These are phyloP conservation scores for Acleris holmiana DNA, from an alignment of 2,888 invertebrate genomes.

Conservation along the genomic window DNA sequence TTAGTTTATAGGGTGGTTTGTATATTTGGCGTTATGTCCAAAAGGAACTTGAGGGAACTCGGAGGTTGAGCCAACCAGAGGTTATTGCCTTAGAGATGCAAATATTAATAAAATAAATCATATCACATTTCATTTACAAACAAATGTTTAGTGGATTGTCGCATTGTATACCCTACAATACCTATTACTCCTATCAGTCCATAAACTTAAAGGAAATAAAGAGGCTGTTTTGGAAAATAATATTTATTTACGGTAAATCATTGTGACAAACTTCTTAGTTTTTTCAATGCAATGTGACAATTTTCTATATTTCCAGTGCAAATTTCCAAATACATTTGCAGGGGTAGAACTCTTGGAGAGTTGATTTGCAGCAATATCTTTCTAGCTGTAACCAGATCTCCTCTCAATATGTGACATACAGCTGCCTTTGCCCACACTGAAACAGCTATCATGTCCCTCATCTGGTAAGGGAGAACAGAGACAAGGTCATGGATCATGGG, in stretches of 20 bases:
- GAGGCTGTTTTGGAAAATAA: neutral
- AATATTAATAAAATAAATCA: no score
- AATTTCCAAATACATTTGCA: constrained; percentile 85
- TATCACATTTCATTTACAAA: no score
- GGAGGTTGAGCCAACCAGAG: no score
- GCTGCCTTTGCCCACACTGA: constrained; percentile 82
- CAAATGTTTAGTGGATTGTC: no score
- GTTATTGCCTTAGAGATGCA: no score
- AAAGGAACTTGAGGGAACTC: no score
- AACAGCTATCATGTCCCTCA: constrained; percentile 77
- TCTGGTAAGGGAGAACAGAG: constrained; percentile 70
- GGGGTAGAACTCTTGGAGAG: constrained; percentile 73
- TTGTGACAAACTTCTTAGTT: constrained; percentile 64
- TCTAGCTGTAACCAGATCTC: constrained; percentile 75
- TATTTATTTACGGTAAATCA: constrained; percentile 39
- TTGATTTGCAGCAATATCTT: constrained; percentile 79
- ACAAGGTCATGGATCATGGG: constrained; percentile 86
- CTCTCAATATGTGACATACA: constrained; percentile 76
- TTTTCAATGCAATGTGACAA: constrained; percentile 75
- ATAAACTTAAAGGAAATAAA: neutral
- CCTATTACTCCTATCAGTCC: neutral
- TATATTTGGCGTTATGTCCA: no score
- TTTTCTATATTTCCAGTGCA: constrained; percentile 81
- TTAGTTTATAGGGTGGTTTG: no score
- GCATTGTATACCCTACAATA: no score